Base-by-base conservation (phyloP, 1,140 invertebrate species). In the Halotydeus destructor region DNA sequence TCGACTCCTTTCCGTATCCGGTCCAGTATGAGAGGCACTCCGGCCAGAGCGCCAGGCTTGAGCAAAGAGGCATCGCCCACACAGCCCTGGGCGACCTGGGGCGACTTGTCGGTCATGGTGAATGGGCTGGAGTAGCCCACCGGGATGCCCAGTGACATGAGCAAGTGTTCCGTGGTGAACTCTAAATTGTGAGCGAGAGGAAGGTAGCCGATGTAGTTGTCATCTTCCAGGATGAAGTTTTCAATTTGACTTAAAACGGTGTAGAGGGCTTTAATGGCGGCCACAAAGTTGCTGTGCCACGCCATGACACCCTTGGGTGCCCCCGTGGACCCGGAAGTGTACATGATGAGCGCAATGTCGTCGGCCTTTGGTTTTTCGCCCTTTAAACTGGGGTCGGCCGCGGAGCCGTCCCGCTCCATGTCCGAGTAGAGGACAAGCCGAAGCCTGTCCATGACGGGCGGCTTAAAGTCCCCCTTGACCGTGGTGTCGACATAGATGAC, bases 291-390 rank as follows among this genome's bases (percentile, higher is more conserved):
- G 47, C 69, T 70, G 58, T 98, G 89, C 0, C 80, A 76, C 33
- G 70, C 64, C 23, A 69, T 49, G 3, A 70, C 68, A 43, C 67
- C 67, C 51, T 89, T 88, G 0, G 84, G 84, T 40, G 78, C 72
- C 25, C 86, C 86, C 0, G 85, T 93, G 0, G 82, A 86, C 1
- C 86, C 86, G 47, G 79, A 84, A 1, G 86, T 93, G 63, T 91
- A 93, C 85, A 93, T 91, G 26, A 91, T 80, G 50, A 93, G 84
- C 18, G 84, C 84, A 12, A 71, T 74, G 52, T 89, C 83, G 8
- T 73, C 62, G 5, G 18, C 3, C 5, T n/a, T 45, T 12, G 40
- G 80, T 8, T 4, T 9, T 22, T 9, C 11, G 32, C 18, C 35
- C 16, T 39, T 19, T 6, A 42, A 25, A 14, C 34, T n/a, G 18